Evolutionary conservation across 2,113 vertebrate genomes (phyloP).

Genomic region (Tetraodon nigroviridis): DNA sequence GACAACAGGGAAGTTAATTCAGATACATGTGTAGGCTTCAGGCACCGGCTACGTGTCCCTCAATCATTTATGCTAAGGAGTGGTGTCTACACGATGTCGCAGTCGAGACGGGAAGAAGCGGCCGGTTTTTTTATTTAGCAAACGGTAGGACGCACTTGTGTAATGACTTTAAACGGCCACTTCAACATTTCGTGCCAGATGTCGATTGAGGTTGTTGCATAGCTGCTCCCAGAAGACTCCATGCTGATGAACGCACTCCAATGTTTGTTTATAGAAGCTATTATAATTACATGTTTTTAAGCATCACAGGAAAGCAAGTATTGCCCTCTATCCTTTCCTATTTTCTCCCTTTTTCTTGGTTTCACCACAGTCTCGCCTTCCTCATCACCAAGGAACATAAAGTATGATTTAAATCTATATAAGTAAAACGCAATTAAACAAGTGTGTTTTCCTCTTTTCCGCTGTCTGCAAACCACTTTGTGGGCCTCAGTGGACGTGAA

Average conservation of each 20-base stretch:
- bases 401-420: too few species aligned
- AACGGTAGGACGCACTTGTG: slow-evolving; percentile 45
- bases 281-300: slow-evolving; percentile 57
- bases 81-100: slow-evolving; percentile 29
- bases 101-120: background rate
- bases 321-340: slow-evolving; percentile 13
- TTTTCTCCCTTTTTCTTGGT: background rate
- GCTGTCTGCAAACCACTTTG: background rate
- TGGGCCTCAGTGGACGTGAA: slow-evolving; percentile 84
- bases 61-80: slow-evolving; percentile 40
- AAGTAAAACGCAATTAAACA: background rate
- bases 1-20: slow-evolving; percentile 40
- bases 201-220: slow-evolving; percentile 46
- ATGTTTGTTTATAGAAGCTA: slow-evolving; percentile 58
- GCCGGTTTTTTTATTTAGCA: slow-evolving; percentile 51
- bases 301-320: slow-evolving; percentile 28
- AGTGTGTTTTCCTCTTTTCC: slow-evolving; percentile 7
- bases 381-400: too few species aligned
- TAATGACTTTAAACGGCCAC: slow-evolving; percentile 54
- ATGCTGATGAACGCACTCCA: slow-evolving; percentile 41
- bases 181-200: slow-evolving; percentile 50
- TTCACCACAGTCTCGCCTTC: too few species aligned
- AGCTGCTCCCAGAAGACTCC: slow-evolving; percentile 48
- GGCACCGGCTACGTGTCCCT: slow-evolving; percentile 7
- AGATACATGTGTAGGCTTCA: slow-evolving; percentile 22